These are phyloP conservation scores for Clarias platycephalus DNA, from an alignment of 2,797 vertebrate species.

Conservation along the genomic window DNA sequence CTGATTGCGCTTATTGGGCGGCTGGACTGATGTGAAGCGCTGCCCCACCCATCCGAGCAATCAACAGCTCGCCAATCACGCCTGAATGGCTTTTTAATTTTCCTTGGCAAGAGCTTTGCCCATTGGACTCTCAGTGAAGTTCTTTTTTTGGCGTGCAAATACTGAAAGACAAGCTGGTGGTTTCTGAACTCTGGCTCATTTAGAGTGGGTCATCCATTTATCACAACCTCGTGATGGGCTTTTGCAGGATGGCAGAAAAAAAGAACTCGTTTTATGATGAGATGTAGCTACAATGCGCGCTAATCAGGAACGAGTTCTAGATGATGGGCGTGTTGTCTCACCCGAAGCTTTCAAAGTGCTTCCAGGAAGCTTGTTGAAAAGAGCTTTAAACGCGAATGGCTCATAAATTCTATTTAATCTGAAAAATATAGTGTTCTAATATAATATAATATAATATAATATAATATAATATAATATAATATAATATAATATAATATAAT, in stretches of 20 bases:
- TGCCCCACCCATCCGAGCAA: slow-evolving; percentile 70
- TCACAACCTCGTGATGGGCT: slow-evolving; percentile 17
- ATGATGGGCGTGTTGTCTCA: background rate
- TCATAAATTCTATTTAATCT: background rate
- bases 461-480: slow-evolving; percentile 19
- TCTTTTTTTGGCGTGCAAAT: slow-evolving; percentile 34
- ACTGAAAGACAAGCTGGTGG: slow-evolving; percentile 44
- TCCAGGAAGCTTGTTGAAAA: background rate
- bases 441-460: slow-evolving; percentile 15
- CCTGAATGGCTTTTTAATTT: slow-evolving; percentile 64
- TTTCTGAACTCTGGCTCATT: slow-evolving; percentile 39
- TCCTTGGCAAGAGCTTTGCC: slow-evolving; percentile 57
- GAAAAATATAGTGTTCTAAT: background rate
- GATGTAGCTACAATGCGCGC: slow-evolving; percentile 8
- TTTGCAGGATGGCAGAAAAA: slow-evolving; percentile 6
- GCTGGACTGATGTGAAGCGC: slow-evolving; percentile 68
- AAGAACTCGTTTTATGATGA: background rate
- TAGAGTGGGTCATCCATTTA: slow-evolving; percentile 23
- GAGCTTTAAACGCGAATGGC: background rate
- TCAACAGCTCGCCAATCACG: slow-evolving; percentile 69
- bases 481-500: slow-evolving; percentile 16
- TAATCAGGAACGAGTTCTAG: background rate
- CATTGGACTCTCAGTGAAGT: slow-evolving; percentile 39
- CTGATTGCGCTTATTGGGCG: slow-evolving; percentile 74
- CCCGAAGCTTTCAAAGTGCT: background rate